Base-by-base conservation (phyloP, 2,113 vertebrate species). In the Garra rufa region DNA sequence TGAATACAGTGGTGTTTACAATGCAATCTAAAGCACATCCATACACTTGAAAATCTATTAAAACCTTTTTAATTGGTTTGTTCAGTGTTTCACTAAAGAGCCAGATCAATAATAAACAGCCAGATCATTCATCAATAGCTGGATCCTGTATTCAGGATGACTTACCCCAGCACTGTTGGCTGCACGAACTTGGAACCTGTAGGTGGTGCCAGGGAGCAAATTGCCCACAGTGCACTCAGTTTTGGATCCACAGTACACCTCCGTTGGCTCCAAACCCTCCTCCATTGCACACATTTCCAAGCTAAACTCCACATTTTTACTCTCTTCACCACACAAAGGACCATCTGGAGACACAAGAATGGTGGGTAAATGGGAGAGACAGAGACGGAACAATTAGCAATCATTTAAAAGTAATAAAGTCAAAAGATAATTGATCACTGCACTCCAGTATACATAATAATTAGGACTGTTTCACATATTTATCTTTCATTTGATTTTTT, bases 131-230 rank as follows among this genome's bases (percentile, higher is more conserved):
- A 55, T n/a, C n/a, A 57, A 57, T 3, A n/a, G 52, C 19, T 57
- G 52, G 52, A 57, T 57, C 19, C 3, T 86, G 43, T 7, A 19
- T 19, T 17, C 5, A 6, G 7, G 1, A 13, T 43, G 70, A 87
- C 98, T 92, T 91, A 99, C 98, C 97, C 98, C 98, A 0, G 97
- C 96, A 0, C 98, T 96, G 14, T 98, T 99, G 89, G 95, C 79
- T 2, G 98, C 97, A 38, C 96, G 90, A 92, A 99, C 95, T 82
- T 95, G 57, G 94, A 99, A 99, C 61, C 89, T 85, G 69, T 99
- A 99, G 0, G 94, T 93, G 5, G 96, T 96, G 26, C 98, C 98
- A 0, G 98, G 97, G 0, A 99, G 96, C 71, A 99, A 96, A 88
- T 94, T 96, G 75, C 95, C 90, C 3, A 99, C 93, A 0, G 97